Base-by-base conservation (phyloP, 2,113 vertebrate species). In the Calyptomena viridis region DNA sequence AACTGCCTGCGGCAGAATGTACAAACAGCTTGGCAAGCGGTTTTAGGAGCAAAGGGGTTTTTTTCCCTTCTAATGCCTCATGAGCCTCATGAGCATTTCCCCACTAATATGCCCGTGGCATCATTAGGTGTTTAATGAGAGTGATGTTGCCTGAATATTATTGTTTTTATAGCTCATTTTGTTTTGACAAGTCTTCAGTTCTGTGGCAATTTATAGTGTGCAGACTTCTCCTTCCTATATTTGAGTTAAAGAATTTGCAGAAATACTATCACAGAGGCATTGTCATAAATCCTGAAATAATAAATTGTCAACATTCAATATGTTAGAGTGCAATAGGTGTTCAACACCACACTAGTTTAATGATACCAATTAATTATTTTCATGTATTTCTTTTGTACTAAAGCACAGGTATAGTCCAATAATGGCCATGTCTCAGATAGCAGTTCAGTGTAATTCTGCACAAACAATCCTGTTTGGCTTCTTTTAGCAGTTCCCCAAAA, bases 61-160 rank as follows among this genome's bases (percentile, higher is more conserved):
- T 93, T 52, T 89, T 89, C 35, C 5, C 11, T 92, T 55, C 44
- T 82, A 91, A 87, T 93, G 90, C 92, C 59, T 95, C 78, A 21
- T 58, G 50, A 93, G 80, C 53, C 93, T 91, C 78, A 35, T 77
- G 95, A 94, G 93, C 47, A 74, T 96, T 96, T 95, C 47, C 52
- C 52, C 28, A 81, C 85, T 93, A 84, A 74, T 78, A 80, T 86
- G 95, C 92, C 95, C 84, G 85, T 94, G 96, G 92, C 92, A 96
- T 95, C 93, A 92, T 95, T 96, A 96, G 96, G 93, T 96, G 88
- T 96, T 97, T 96, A 95, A 96, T 97, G 95, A 96, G 75, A 95
- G 73, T 81, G 92, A 84, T 9, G 40, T 73, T 95, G 79, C 83
- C 74, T 92, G 85, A 92, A 72, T 89, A 83, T 94, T 90, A 76